Evolutionary conservation across 2,888 invertebrate genomes (phyloP).

Genomic region (Therioaphis trifolii): DNA sequence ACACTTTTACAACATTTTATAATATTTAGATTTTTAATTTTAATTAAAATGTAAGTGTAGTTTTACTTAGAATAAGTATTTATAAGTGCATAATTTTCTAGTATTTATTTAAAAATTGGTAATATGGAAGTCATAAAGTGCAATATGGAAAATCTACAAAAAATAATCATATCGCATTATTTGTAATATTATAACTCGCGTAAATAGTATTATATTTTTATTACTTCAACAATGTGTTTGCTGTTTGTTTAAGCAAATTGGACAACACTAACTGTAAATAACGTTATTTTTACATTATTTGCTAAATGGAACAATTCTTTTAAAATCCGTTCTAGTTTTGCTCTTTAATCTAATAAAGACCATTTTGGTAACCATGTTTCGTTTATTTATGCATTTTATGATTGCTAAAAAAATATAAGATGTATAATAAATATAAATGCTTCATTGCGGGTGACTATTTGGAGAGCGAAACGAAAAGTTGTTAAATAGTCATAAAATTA

Average conservation of each 20-base stretch:
- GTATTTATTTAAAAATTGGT: neutral
- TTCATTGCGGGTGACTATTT: neutral
- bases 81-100: too few species aligned
- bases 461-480: conserved; percentile 23
- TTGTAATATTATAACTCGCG: neutral
- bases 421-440: conserved; percentile 37
- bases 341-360: neutral
- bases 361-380: conserved; percentile 8
- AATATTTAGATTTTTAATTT: too few species aligned
- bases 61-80: too few species aligned
- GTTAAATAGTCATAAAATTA: conserved; percentile 54
- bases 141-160: conserved; percentile 8
- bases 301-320: neutral
- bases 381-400: conserved; percentile 9
- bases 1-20: too few species aligned
- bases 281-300: neutral
- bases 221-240: conserved; percentile 17
- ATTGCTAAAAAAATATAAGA: conserved; percentile 31
- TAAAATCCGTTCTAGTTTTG: neutral
- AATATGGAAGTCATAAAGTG: neutral
- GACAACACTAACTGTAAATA: neutral
- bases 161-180: neutral
- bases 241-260: neutral
- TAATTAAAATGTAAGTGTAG: too few species aligned
- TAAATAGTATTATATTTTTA: neutral